Evolutionary conservation across 2,797 vertebrate species (phyloP).

Genomic region (Rhynchonycteris naso): DNA sequence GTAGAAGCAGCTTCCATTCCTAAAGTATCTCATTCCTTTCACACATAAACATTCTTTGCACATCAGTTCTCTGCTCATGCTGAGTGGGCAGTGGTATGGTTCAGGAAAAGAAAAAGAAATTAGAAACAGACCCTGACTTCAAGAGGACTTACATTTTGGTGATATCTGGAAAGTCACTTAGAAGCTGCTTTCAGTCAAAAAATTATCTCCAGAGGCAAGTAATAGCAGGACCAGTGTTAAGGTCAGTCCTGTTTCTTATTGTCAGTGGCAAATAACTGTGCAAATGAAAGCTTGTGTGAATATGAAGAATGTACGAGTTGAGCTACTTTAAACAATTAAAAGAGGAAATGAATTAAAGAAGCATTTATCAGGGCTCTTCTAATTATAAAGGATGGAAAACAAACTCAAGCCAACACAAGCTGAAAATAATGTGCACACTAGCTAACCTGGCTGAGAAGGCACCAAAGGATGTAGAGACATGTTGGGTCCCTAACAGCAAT

Average conservation of each 20-base stretch:
- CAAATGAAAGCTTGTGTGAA: background rate
- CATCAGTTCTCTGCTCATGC: background rate
- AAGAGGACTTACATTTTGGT: background rate
- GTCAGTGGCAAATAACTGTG: background rate
- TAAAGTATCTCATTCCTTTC: background rate
- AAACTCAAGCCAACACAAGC: background rate
- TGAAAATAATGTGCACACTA: background rate
- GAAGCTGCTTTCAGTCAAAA: background rate
- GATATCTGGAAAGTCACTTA: background rate
- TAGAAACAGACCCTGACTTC: background rate
- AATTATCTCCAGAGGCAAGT: background rate
- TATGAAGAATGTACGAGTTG: background rate
- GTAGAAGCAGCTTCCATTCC: background rate
- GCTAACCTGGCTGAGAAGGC: background rate
- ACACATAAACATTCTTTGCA: background rate
- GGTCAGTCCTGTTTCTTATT: background rate
- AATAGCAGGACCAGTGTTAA: background rate
- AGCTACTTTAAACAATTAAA: slow-evolving; percentile 31
- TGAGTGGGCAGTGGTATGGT: background rate
- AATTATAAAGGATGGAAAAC: background rate
- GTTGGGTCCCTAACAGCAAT: background rate
- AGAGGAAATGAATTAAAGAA: background rate
- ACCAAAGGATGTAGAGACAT: background rate
- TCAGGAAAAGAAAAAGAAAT: background rate
- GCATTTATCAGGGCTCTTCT: background rate